Base-by-base conservation (phyloP, 2,113 vertebrate genomes). In the Atrichornis clamosus region DNA sequence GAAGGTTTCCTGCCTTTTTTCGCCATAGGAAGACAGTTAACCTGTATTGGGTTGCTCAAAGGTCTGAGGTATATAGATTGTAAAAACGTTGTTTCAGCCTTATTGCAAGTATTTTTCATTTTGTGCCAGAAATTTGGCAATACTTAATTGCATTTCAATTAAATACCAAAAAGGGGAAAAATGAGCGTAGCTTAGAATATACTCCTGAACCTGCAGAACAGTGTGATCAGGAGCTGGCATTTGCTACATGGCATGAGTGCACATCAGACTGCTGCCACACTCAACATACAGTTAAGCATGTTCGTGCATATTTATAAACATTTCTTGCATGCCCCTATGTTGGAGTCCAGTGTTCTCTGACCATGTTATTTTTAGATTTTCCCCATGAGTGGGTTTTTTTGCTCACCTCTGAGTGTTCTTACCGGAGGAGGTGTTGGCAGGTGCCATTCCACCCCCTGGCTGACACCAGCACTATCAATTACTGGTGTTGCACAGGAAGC, bases 151-250 rank as follows among this genome's bases (percentile, higher is more conserved):
- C 27, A 6, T 75, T 87, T 72, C 33, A 33, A 8, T 73, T 73
- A 44, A 81, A 68, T 76, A 64, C 15, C 19, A 21, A 49, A 33
- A 80, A 69, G 13, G 35, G 28, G 4, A 21, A 33, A 67, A 87
- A 59, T 63, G 4, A n/a, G 30, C 33, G 5, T 55, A 53, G 33
- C 14, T 60, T 49, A 63, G 12, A 65, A 49, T 35, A 32, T 15
- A 39, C 18, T 53, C 10, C 59, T 0, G 0, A 73, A 14, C 30
- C 20, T 10, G 2, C 30, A 39, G 64, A 58, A 15, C 0, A 1
- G 20, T 53, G 32, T 33, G 39, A 41, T 55, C 26, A 41, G 44
- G 30, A 72, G 28, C 63, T 90, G 41, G 10, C 39, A 44, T 76
- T 84, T 72, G 27, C 58, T 81, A 7, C 6, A 1, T 13, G 8